Conservation (phyloP, 2,797 vertebrate species). For the Sebastiscus tertius region DNA sequence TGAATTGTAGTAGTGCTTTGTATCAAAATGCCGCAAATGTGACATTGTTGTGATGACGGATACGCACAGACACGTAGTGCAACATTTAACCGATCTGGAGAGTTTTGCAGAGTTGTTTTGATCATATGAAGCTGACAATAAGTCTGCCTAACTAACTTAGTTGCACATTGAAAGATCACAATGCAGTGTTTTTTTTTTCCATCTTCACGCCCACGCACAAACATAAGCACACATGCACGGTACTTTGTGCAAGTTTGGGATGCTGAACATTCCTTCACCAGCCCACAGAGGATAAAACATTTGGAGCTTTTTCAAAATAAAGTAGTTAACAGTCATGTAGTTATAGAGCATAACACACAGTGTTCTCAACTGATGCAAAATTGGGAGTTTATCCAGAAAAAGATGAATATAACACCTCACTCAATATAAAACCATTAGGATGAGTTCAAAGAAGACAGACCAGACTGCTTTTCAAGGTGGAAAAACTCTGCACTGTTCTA, state of each 20-base stretch:
- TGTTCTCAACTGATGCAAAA: conserved; percentile 16
- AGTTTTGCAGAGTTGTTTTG: conserved; percentile 45
- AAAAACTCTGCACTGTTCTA: conserved; percentile 82
- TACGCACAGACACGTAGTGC: not conserved
- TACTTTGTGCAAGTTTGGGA: conserved; percentile 46
- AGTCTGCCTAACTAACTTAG: conserved; percentile 28
- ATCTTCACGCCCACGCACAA: conserved; percentile 40
- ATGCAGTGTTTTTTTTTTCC: conserved; percentile 23
- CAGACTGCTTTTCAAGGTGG: conserved; percentile 71
- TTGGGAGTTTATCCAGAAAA: not conserved
- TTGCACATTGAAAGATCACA: conserved; percentile 49
- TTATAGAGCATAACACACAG: conserved; percentile 1
- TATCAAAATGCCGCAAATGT: conserved; percentile 52
- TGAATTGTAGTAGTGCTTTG: conserved; percentile 20
- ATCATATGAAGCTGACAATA: conserved; percentile 31
- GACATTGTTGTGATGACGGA: conserved; percentile 30
- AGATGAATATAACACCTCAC: not conserved
- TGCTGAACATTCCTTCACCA: conserved; percentile 44
- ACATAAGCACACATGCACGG: conserved; percentile 32
- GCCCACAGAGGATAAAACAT: conserved; percentile 49
- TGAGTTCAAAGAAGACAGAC: conserved; percentile 43
- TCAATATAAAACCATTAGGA: conserved; percentile 10
- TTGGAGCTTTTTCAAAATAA: conserved; percentile 22
- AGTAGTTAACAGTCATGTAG: not conserved
- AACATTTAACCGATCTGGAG: conserved; percentile 2